Evolutionary conservation across 2,888 invertebrate genomes (phyloP), one percentile per base, ranked within the genome.

Genomic region (Apotomis capreana): DNA sequence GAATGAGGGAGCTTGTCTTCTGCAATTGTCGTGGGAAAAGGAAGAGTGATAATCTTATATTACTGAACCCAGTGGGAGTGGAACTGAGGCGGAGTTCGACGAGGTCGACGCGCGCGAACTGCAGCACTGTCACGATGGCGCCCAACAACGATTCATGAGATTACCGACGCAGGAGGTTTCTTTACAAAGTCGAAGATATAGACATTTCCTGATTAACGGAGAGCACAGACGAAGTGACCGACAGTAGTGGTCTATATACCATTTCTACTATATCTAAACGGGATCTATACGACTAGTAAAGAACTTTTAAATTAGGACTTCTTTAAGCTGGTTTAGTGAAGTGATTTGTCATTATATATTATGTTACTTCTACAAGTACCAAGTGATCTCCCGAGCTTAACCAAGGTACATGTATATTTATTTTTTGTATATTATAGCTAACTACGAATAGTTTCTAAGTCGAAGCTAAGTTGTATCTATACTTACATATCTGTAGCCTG

Each of bases 1-100:
- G 97, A 26, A 97, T 98, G 95, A 94, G 95, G 74, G 98, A 98
- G 86, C 94, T 97, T 37, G 87, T 97, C 51, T 93, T 95, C 74
- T 97, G 96, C 83, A 91, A 87, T 70, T 90, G 86, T 70, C 85
- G 87, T 37, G 87, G 86, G 0, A 91, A 91, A 73, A 85, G 86
- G 72, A 92, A 91, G 81, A 89, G 84, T 68, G 90, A 91, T 44
- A 93, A 93, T 75, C 80, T 92, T 71, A 90, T 93, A 74, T 79
- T 92, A 46, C 75, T 93, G 75, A 92, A 94, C 75, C 90, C 91
- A 0, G 91, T 93, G 12, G 92, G 91, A 0, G 87, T 80, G 1
- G 92, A 87, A 0, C 77, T 93, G 72, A 85, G 93, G 44, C 80
- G 94, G 51, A 94, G 94, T 70, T 94, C 94, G 13, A 94, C 94